phyloP scores from a whole-genome alignment of 1,140 invertebrate genomes.

The Platyscapa corneri region DNA sequence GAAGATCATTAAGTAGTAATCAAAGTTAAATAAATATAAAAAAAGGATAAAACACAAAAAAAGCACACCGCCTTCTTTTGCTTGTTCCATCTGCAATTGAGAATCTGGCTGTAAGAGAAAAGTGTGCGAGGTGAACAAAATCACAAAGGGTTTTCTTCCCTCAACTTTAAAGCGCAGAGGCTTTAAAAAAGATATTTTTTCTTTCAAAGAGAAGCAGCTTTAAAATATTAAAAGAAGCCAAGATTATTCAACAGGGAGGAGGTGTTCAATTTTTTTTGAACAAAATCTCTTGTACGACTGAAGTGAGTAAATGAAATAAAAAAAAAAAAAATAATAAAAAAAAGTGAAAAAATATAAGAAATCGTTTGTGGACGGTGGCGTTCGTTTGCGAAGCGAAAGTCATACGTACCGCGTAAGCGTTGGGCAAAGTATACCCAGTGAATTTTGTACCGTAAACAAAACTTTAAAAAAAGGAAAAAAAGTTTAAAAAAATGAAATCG shows the following conservation, averaged over 20 bases:
- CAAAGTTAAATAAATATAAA: slow-evolving; percentile 40
- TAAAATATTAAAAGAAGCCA: slow-evolving; percentile 6
- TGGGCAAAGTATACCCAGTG: slow-evolving; percentile 54
- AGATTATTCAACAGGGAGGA: neutral
- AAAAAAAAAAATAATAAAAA: slow-evolving; percentile 32
- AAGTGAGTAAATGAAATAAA: slow-evolving; percentile 35
- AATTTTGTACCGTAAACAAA: slow-evolving; percentile 64
- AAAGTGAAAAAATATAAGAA: slow-evolving; percentile 38
- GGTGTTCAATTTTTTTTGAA: slow-evolving; percentile 45
- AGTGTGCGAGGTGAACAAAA: neutral
- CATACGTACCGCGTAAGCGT: slow-evolving; percentile 25
- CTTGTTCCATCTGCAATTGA: slow-evolving; percentile 39
- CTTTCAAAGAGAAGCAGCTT: neutral
- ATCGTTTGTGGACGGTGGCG: neutral
- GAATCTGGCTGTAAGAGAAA: slow-evolving; percentile 8
- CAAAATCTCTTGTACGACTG: slow-evolving; percentile 50
- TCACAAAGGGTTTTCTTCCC: slow-evolving; percentile 1
- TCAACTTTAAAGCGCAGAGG: neutral
- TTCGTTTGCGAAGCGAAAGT: slow-evolving; percentile 47
- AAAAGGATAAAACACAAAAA: slow-evolving; percentile 52
- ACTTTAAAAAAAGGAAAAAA: slow-evolving; percentile 44
- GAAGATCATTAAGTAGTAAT: slow-evolving; percentile 34
- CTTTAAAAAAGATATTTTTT: slow-evolving; percentile 28
- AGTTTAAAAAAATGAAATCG: slow-evolving; percentile 47
- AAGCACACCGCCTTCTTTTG: slow-evolving; percentile 43